Base-by-base conservation (phyloP, 1,140 invertebrate genomes). In the Galleria mellonella region DNA sequence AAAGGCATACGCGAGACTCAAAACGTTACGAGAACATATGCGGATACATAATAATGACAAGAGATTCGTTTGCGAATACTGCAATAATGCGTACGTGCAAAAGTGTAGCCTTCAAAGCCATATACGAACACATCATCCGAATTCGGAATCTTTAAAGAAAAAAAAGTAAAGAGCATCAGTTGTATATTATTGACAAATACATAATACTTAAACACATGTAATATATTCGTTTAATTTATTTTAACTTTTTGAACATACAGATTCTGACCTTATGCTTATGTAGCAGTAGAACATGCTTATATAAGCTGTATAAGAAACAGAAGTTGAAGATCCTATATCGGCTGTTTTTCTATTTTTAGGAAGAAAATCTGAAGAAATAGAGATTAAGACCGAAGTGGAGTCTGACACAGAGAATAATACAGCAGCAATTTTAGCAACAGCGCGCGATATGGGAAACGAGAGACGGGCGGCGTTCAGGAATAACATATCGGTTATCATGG, bases 11-110 rank as follows among this genome's bases (percentile, higher is more conserved):
- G 52, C 81, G 0, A 86, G 87, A 11, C 76, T 73, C 9, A 88
- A 84, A 37, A 88, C 86, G 0, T 35, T 90, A 2, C 85, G 83
- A 36, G 87, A 86, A 11, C 89, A 90, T 45, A 87, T 88, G 60
- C 54, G 73, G 9, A 85, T 82, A 39, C 82, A 87, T 55, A 87
- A 46, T 56, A 86, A 50, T 71, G 88, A 67, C 68, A 79, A 59
- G 33, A 49, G 64, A 46, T 76, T 85, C 37, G 62, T 71, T 9
- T 89, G 89, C 67, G 70, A 84, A 42, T 74, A 74, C 28, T 89
- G 89, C 67, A 79, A 84, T 57, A 88, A 87, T 41, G 85, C 87
- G 4, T 89, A 87, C 56, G 74, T 83, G 0, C 83, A 86, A 43
- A 86, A 84, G 43, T 81, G 76, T 44, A 83, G 79, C 39, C 49